Evolutionary conservation across 2,113 vertebrate genomes (phyloP).

Genomic region (Cathartes aura): DNA sequence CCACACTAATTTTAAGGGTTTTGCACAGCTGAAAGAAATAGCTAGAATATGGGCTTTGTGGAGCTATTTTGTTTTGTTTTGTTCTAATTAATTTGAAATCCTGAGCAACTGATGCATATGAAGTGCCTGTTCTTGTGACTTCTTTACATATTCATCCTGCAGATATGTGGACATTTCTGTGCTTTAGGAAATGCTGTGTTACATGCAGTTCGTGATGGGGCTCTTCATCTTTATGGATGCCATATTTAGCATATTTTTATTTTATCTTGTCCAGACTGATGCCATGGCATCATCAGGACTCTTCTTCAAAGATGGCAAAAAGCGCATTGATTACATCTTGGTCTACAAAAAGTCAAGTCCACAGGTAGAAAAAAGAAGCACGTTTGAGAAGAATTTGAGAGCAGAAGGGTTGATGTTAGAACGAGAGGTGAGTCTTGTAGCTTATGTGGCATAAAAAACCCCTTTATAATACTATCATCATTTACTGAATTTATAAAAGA

Average conservation of each 20-base stretch:
- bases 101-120: neutral
- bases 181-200: neutral
- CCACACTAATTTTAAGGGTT: neutral
- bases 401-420: constrained; percentile 97
- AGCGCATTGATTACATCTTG: constrained; percentile 96
- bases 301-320: constrained; percentile 95
- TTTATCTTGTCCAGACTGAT: constrained; percentile 63
- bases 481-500: neutral
- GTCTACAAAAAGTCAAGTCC: constrained; percentile 96
- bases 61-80: neutral
- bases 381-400: constrained; percentile 96
- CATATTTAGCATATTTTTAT: neutral
- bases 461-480: neutral
- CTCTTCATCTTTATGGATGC: neutral
- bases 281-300: constrained; percentile 82
- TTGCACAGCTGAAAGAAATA: neutral
- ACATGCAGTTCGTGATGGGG: neutral
- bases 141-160: neutral
- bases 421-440: constrained; percentile 85
- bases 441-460: neutral
- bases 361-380: constrained; percentile 95
- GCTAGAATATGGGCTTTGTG: neutral
- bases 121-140: neutral
- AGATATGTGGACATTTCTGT: neutral
- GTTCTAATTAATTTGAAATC: neutral